Percentiles rank a stretch among this genome's conserved stretches.
These are phyloP conservation scores for Dipodomys stephensi DNA, from an alignment of 2,113 vertebrate species.

Conservation along the genomic window DNA sequence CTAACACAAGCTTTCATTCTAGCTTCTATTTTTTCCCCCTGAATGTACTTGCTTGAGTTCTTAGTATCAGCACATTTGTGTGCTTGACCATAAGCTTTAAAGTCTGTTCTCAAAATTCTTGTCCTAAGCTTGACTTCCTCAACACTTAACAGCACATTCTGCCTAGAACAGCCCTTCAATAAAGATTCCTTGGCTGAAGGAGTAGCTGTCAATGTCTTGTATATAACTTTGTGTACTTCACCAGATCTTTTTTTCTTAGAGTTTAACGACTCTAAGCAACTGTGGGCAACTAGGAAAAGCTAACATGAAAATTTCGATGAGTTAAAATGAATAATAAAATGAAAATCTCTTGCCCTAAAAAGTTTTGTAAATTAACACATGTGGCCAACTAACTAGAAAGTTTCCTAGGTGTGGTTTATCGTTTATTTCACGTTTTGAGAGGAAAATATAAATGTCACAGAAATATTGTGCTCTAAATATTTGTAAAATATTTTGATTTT, in stretches of 20 bases:
- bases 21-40: neutral
- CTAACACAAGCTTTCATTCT: neutral
- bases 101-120: neutral
- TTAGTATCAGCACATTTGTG: neutral
- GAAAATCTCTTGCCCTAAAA: neutral
- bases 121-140: neutral
- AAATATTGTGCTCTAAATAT: conserved; percentile 6
- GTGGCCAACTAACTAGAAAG: neutral
- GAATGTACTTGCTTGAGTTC: neutral
- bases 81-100: neutral
- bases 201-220: neutral
- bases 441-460: neutral
- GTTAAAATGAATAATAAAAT: neutral
- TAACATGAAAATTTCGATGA: neutral
- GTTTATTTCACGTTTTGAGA: neutral
- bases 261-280: neutral
- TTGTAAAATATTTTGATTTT: conserved; percentile 30
- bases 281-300: neutral
- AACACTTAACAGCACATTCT: neutral
- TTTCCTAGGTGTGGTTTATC: neutral
- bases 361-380: conserved; percentile 3
- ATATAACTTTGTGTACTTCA: neutral
- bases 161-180: neutral
- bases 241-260: neutral
- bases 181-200: neutral